phyloP scores from a whole-genome alignment of 2,888 invertebrate species.

The Nephrotoma appendiculata region DNA sequence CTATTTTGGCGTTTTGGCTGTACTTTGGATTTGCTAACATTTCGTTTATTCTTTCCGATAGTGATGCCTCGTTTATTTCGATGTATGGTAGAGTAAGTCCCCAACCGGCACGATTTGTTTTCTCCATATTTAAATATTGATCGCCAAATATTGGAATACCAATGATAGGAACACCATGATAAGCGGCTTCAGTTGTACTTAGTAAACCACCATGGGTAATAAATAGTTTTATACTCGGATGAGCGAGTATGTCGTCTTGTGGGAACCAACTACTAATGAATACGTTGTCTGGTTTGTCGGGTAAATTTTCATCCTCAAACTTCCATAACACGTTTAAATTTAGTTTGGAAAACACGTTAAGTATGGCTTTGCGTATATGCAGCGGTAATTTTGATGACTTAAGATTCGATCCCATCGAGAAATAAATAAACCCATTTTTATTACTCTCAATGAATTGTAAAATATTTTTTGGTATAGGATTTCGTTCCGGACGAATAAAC shows the following conservation, averaged over 20 bases:
- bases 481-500: slow-evolving; percentile 24
- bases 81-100: slow-evolving; percentile 25
- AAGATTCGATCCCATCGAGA: neutral
- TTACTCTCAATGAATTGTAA: neutral
- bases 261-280: slow-evolving; percentile 33
- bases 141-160: slow-evolving; percentile 39
- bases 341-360: neutral
- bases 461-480: slow-evolving; percentile 19
- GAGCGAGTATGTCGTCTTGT: slow-evolving; percentile 33
- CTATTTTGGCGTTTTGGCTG: neutral
- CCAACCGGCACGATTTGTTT: slow-evolving; percentile 30
- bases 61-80: neutral
- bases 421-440: neutral
- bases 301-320: slow-evolving; percentile 19
- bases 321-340: slow-evolving; percentile 7
- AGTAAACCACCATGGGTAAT: slow-evolving; percentile 36
- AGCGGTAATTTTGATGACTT: neutral
- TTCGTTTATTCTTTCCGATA: neutral
- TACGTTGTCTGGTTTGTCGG: slow-evolving; percentile 20
- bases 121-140: slow-evolving; percentile 35
- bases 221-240: slow-evolving; percentile 33
- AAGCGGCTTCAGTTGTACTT: slow-evolving; percentile 34
- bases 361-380: neutral
- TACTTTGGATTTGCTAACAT: neutral
- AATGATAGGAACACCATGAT: slow-evolving; percentile 35